phyloP scores from a whole-genome alignment of 1,140 invertebrate genomes.

The Trinorchestia longiramus region DNA sequence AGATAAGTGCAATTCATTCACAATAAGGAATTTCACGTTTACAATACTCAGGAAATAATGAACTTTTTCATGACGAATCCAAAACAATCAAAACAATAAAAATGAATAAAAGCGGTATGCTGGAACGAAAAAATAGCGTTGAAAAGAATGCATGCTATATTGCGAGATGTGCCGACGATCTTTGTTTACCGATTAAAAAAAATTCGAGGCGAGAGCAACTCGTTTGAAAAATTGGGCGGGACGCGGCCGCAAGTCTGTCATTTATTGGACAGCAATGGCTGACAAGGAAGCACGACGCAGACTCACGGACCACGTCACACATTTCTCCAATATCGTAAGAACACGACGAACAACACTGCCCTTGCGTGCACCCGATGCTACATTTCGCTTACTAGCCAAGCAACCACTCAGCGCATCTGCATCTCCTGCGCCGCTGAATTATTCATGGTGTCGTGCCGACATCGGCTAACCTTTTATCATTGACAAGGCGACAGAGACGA shows the following conservation, averaged over 20 bases:
- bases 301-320: not conserved
- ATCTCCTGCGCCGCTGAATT: constrained; percentile 40
- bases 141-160: not conserved
- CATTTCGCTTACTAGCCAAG: constrained; percentile 31
- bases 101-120: not conserved
- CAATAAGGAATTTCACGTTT: not conserved
- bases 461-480: constrained; percentile 53
- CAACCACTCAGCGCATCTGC: constrained; percentile 52
- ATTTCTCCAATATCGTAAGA: constrained; percentile 19
- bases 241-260: not conserved
- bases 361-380: not conserved
- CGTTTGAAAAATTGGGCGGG: not conserved
- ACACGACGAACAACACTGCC: constrained; percentile 11
- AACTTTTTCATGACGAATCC: not conserved
- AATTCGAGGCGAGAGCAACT: not conserved
- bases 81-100: not conserved
- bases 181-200: not conserved
- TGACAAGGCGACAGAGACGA: constrained; percentile 52
- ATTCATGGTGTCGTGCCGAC: constrained; percentile 53
- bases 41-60: not conserved
- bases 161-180: not conserved
- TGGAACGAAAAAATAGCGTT: not conserved
- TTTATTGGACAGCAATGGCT: not conserved
- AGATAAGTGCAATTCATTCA: not conserved
- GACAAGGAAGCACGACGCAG: not conserved